A percentile compares a stretch with the other conserved stretches of the same genome.
Conservation (phyloP, 2,888 invertebrate genomes). For the Amorpha juglandis region DNA sequence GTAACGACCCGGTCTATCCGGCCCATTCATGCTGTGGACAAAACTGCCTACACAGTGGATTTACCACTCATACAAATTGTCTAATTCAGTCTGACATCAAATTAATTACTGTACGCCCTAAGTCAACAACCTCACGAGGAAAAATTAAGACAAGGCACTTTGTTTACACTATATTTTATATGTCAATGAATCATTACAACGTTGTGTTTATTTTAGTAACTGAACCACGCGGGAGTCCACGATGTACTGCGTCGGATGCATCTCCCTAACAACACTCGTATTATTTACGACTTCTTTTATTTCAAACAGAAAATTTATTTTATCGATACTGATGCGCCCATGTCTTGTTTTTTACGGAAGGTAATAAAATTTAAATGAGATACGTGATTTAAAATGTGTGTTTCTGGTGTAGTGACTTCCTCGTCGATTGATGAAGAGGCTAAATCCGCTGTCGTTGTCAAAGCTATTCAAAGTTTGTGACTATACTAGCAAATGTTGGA, state of each 20-base stretch:
- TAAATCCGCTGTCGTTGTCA: neutral
- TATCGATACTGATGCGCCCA: conserved; percentile 14
- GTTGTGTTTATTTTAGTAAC: conserved; percentile 30
- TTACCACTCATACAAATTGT: too few species aligned
- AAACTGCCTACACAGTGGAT: too few species aligned
- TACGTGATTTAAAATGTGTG: conserved; percentile 7
- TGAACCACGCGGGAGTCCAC: conserved; percentile 27
- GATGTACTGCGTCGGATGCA: conserved; percentile 9
- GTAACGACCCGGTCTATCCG: too few species aligned
- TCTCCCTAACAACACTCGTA: conserved; percentile 5
- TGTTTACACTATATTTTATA: conserved; percentile 19
- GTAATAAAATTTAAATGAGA: conserved; percentile 11
- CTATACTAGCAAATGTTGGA: neutral
- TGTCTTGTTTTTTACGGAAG: conserved; percentile 21
- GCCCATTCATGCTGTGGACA: too few species aligned
- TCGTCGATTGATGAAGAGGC: neutral
- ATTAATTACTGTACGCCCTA: neutral
- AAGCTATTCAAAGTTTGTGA: neutral
- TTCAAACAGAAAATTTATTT: conserved; percentile 14
- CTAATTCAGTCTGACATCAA: too few species aligned
- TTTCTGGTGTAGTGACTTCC: conserved; percentile 12
- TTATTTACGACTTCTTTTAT: conserved; percentile 12
- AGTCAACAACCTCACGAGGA: conserved; percentile 7
- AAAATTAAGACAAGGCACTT: conserved; percentile 21
- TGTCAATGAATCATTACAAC: conserved; percentile 27